A percentile compares a stretch with the other conserved stretches of the same genome.
phyloP scores from a whole-genome alignment of 2,113 vertebrate genomes.

The Colaptes auratus region DNA sequence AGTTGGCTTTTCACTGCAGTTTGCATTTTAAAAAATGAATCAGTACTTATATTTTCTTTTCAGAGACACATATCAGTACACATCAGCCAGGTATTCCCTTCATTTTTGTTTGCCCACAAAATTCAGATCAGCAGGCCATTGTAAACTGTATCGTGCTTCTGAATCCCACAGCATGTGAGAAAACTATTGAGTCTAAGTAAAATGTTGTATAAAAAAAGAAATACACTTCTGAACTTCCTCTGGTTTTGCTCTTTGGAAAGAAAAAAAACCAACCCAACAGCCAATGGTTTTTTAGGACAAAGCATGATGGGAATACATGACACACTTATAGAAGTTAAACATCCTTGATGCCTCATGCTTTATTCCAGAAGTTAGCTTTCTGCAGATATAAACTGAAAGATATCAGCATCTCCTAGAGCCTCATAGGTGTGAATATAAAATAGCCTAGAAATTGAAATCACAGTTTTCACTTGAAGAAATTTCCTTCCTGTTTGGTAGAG shows the following conservation, averaged over 20 bases:
- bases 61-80: neutral
- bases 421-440: neutral
- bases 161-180: neutral
- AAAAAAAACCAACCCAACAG: neutral
- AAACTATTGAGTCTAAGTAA: neutral
- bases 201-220: neutral
- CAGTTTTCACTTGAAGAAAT: neutral
- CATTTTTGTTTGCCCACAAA: neutral
- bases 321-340: neutral
- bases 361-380: neutral
- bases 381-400: neutral
- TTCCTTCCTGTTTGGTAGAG: neutral
- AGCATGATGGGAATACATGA: neutral
- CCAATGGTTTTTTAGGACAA: neutral
- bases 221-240: neutral
- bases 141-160: neutral
- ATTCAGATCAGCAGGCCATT: neutral
- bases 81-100: neutral
- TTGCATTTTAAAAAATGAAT: neutral
- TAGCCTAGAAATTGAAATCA: neutral
- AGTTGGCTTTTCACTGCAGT: neutral
- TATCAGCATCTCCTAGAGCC: neutral
- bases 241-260: neutral
- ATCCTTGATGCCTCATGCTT: neutral
- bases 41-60: neutral